Conservation (phyloP, 2,888 invertebrate species). For the Glyphotaelius pellucidus region DNA sequence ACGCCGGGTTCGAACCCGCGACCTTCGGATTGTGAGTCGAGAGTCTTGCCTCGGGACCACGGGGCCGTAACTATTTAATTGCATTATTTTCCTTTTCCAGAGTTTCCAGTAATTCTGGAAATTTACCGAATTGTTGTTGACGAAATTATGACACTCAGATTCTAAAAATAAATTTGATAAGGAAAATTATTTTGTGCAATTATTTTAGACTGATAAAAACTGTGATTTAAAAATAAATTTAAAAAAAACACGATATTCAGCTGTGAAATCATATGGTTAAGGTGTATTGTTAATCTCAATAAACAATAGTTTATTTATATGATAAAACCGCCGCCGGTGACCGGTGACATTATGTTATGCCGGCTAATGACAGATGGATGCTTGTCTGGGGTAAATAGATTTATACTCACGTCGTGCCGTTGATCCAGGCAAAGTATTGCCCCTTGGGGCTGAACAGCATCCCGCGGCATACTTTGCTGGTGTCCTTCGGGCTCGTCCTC, state of each 20-base stretch:
- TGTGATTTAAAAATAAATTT: not conserved
- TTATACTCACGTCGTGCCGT: slow-evolving; percentile 74
- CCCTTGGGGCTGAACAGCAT: slow-evolving; percentile 86
- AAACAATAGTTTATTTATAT: slow-evolving; percentile 24
- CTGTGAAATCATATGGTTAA: not conserved
- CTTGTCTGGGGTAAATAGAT: slow-evolving; percentile 23
- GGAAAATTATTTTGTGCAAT: not conserved
- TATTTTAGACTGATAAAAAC: not conserved
- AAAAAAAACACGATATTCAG: not conserved
- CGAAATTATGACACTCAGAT: too few species aligned
- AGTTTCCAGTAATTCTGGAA: not conserved
- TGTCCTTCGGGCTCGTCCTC: slow-evolving; percentile 76
- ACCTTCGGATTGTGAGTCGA: too few species aligned
- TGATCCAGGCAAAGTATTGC: slow-evolving; percentile 85
- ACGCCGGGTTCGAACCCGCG: too few species aligned
- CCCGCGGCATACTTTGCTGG: slow-evolving; percentile 80
- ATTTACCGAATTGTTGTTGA: not conserved
- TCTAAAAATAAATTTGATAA: not conserved
- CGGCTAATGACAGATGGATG: slow-evolving; percentile 55
- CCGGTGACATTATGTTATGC: slow-evolving; percentile 26
- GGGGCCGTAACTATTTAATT: too few species aligned
- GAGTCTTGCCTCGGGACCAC: too few species aligned
- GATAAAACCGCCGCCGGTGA: slow-evolving; percentile 12
- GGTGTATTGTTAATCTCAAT: not conserved
- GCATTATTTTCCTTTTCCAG: too few species aligned